Base-by-base conservation (phyloP, 2,797 vertebrate species). In the Naso thynnoides region DNA sequence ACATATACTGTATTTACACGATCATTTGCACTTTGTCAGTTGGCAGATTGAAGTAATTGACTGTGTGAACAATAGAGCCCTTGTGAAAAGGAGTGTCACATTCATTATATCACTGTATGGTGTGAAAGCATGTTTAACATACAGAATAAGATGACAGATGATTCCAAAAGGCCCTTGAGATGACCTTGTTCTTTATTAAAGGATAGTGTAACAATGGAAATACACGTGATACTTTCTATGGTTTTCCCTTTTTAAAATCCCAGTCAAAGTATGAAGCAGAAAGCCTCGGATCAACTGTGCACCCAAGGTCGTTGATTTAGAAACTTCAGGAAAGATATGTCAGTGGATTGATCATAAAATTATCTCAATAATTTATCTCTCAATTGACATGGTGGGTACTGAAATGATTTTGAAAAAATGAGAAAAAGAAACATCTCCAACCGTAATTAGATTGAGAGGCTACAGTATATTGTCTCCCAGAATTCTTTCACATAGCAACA, bases 131-230 rank as follows among this genome's bases (percentile, higher is more conserved):
- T 48, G 59, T 59, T 66, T 53, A 58, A 65, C 21, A 60, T 50
- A 69, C 24, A 79, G 45, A 76, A 56, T 33, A 57, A 88, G 50
- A 70, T 76, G 63, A 89, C 74, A 78, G 61, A 61, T 61, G 49
- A 62, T 86, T 88, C 85, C 80, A 89, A 79, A 89, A 83, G 90
- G 77, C 85, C 87, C 61, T 80, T 80, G 70, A 84, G 72, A 72
- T 72, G 84, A 84, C 86, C 87, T 84, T 65, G 64, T 86, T 88
- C 70, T 95, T 95, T 95, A 95, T 94, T 95, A 93, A 93, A 95
- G 89, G 84, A 86, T 86, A 83, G 79, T 84, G 85, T 89, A 91
- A 88, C 90, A 90, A 88, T 92, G 90, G 89, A 89, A 92, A 92
- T 93, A 94, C 93, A 94, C 41, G 64, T 81, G 69, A 87, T 89